Conservation (phyloP, 2,113 vertebrate species). For the Hylia prasina region DNA sequence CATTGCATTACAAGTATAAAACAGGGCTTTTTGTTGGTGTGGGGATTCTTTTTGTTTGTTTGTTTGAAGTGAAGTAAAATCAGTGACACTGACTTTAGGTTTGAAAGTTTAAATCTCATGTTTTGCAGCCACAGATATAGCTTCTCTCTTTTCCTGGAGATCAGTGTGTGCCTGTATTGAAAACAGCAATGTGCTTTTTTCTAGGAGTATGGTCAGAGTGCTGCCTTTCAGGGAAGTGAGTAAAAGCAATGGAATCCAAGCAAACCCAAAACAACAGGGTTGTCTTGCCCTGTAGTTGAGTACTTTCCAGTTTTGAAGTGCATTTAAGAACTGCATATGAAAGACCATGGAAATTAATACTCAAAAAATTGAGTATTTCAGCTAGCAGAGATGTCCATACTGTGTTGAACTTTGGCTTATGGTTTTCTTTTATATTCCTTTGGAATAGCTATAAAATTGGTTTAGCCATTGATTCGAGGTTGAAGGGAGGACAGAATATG, state of each 20-base stretch:
- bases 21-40: neutral
- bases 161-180: neutral
- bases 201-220: neutral
- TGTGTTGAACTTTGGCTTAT: neutral
- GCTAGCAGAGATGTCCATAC: neutral
- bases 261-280: neutral
- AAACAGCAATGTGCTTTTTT: neutral
- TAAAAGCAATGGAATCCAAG: neutral
- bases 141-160: neutral
- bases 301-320: neutral
- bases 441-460: neutral
- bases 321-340: neutral
- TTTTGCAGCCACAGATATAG: neutral
- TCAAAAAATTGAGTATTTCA: neutral
- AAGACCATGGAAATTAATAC: neutral
- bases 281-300: neutral
- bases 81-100: neutral
- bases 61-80: neutral
- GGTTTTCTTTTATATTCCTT: neutral
- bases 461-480: neutral
- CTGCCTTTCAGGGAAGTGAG: neutral
- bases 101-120: neutral
- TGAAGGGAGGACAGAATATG: neutral
- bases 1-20: neutral
- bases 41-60: neutral